phyloP scores from a whole-genome alignment of 2,797 vertebrate species.

The Sebastes cheni region DNA sequence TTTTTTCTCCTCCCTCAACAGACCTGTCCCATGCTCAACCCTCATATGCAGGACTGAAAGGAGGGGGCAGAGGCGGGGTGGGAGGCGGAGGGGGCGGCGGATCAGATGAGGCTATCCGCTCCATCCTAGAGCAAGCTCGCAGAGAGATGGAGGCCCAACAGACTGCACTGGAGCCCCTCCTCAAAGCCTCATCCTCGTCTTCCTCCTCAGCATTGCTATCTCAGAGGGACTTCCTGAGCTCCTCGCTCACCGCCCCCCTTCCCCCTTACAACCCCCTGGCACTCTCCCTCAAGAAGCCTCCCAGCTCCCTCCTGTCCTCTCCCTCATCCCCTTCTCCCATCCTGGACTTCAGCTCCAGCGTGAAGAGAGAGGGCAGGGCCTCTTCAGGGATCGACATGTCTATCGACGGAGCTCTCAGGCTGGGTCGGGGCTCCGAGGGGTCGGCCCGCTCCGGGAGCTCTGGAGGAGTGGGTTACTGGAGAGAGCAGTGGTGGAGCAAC shows the following conservation, averaged over 20 bases:
- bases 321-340: slow-evolving; percentile 83
- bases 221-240: slow-evolving; percentile 80
- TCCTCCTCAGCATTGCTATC: slow-evolving; percentile 84
- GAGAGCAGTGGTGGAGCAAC: slow-evolving; percentile 95
- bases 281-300: slow-evolving; percentile 92
- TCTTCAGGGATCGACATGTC: slow-evolving; percentile 82
- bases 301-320: slow-evolving; percentile 76
- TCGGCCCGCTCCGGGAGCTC: slow-evolving; percentile 68
- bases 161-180: slow-evolving; percentile 90
- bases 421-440: slow-evolving; percentile 73
- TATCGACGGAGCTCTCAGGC: slow-evolving; percentile 84
- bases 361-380: slow-evolving; percentile 88
- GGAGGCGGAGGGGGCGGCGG: slow-evolving; percentile 79
- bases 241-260: slow-evolving; percentile 78
- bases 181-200: slow-evolving; percentile 88
- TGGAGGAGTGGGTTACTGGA: slow-evolving; percentile 88
- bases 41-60: slow-evolving; percentile 85
- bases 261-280: slow-evolving; percentile 90
- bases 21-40: slow-evolving; percentile 90
- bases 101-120: slow-evolving; percentile 94
- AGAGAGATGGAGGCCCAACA: slow-evolving; percentile 97
- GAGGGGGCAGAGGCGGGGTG: slow-evolving; percentile 66
- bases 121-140: slow-evolving; percentile 95
- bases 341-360: slow-evolving; percentile 85
- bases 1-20: slow-evolving; percentile 68